Evolutionary conservation across 2,113 vertebrate genomes (phyloP), one percentile per base, ranked within the genome.

Genomic region (Scortum barcoo): DNA sequence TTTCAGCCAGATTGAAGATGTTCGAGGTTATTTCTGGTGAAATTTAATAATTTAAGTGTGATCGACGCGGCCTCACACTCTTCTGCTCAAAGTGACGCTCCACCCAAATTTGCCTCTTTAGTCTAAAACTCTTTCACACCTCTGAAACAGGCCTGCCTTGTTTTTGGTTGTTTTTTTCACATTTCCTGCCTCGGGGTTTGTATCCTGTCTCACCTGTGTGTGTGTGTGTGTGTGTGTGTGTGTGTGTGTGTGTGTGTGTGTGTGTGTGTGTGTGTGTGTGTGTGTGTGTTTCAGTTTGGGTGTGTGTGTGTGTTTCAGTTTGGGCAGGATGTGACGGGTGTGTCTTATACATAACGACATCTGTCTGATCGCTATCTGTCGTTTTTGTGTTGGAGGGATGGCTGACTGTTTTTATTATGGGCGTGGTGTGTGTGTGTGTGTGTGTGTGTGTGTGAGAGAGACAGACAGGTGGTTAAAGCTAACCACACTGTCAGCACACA

Each of bases 331-430:
- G 24, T 40, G 50, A 3, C 16, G 78, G 48, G 71, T 61, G 71
- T 66, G 77, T 60, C 10, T 16, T 7, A 48, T 48, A 19, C 17
- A n/a, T 33, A 65, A 48, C 19, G 10, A 22, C 44, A 57, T 60
- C 62, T 38, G n/a, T 22, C 3, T 69, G 20, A 50, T 69, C 7
- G 1, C 17, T 38, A 56, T 65, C 50, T 63, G 54, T 28, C 6
- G 36, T 30, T 63, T 70, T 70, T 24, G 9, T 60, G n/a, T 22
- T 40, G 51, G 38, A 28, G 73, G 2, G 53, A 30, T 51, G 48
- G 24, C 28, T 62, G 28, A 30, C 44, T 78, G 80, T 72, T 88
- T 86, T 79, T 76, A 68, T 62, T 63, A 11, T 0, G 69, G 87
- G 84, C 0, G 78, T 30, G 78, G 73, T 40, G 12, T 24, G 40